Evolutionary conservation across 2,888 invertebrate genomes (phyloP), one percentile per base, ranked within the genome.

Genomic region (Chydorus sphaericus): DNA sequence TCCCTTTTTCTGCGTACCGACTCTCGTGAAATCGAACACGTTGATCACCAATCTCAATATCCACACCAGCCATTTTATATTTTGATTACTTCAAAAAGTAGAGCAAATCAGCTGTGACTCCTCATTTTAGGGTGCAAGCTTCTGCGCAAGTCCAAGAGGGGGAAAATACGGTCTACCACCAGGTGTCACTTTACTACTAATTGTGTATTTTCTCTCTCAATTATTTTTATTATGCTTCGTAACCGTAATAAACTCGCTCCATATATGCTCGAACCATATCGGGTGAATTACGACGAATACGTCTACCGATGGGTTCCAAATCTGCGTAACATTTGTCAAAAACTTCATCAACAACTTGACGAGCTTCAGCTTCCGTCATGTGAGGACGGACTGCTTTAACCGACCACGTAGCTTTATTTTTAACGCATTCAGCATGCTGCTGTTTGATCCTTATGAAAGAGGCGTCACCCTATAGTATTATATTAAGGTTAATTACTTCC

Each of bases 251-350:
- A 56, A 78, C 75, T 0, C 81, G 83, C 68, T 91, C 90, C 62
- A 76, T 73, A 65, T 81, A 86, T 0, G 87, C 87, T 66, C 78
- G 78, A 4, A 77, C 69, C 75, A 85, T 82, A 65, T 91, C 89
- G 1, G 75, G 70, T 0, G 86, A 86, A 66, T 83, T 85, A 5
- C 68, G 58, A 20, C 68, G 59, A n/a, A 67, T 57, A 23, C 69
- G 62, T 38, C 74, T 60, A 10, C 66, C 64, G 51, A 94, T 78
- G 0, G 96, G 96, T 67, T 96, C 96, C 62, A 93, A 73, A 69
- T 96, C 94, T 20, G 79, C 78, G 66, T 94, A 94, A 69, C 96
- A 96, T 67, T 81, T 85, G 0, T 82, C 77, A 70, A 96, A 96
- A 1, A 94, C 93, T 65, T 83, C 77, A 62, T 93, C 84, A 26